Conservation (phyloP, 2,113 vertebrate genomes). For the Antigone vipio region DNA sequence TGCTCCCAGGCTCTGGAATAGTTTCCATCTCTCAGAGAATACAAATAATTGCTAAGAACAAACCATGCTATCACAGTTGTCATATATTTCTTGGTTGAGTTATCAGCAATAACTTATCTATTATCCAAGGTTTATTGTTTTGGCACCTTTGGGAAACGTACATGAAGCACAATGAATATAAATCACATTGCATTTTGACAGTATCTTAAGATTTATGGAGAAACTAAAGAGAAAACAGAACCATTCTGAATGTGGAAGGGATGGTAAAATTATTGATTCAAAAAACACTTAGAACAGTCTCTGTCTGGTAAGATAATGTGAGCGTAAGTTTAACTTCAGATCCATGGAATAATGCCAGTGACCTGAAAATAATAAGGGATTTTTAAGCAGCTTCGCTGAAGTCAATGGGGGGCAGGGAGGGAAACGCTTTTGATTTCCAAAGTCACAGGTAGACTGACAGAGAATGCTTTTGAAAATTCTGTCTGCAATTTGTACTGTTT, state of each 20-base stretch:
- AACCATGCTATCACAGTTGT: not conserved
- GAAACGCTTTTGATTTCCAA: not conserved
- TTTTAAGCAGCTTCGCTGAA: not conserved
- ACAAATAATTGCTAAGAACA: constrained; percentile 35
- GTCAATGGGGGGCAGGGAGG: not conserved
- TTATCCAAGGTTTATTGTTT: constrained; percentile 46
- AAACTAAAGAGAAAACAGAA: constrained; percentile 18
- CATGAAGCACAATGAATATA: constrained; percentile 28
- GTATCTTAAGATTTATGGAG: constrained; percentile 14
- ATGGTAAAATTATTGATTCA: constrained; percentile 6
- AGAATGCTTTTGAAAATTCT: not conserved
- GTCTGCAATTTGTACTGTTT: not conserved
- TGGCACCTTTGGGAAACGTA: constrained; percentile 43
- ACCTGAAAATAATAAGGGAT: not conserved
- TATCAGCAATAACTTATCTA: constrained; percentile 49
- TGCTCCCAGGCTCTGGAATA: not conserved
- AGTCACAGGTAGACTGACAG: not conserved
- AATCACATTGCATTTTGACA: constrained; percentile 28
- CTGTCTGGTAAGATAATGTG: not conserved
- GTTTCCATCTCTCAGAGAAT: constrained; percentile 44
- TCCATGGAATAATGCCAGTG: not conserved
- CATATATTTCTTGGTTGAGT: constrained; percentile 54
- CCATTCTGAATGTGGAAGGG: not conserved
- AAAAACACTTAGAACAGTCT: not conserved
- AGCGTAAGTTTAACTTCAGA: not conserved